Conservation (phyloP, 2,888 invertebrate species). For the Agriopis aurantiaria region DNA sequence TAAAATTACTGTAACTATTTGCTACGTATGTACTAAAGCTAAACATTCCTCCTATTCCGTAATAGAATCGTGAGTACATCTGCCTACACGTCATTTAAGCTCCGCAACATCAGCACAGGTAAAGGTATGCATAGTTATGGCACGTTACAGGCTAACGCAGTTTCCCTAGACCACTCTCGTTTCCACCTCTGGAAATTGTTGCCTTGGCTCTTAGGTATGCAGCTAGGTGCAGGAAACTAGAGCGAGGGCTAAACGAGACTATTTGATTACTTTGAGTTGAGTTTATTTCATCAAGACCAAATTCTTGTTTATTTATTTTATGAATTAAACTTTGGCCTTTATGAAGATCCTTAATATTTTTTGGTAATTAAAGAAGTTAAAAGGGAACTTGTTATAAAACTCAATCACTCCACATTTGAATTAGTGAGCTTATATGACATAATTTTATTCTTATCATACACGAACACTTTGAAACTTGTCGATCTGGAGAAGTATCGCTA, state of each 20-base stretch:
- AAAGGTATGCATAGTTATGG: slow-evolving; percentile 51
- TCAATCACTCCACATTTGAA: background rate
- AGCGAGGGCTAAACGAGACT: slow-evolving; percentile 58
- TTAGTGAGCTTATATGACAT: background rate
- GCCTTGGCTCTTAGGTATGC: slow-evolving; percentile 54
- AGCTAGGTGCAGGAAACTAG: slow-evolving; percentile 52
- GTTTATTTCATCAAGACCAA: slow-evolving; percentile 45
- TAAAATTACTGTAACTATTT: slow-evolving; percentile 9
- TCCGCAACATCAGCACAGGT: slow-evolving; percentile 45
- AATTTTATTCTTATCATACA: too few relatives aligned
- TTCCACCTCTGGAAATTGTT: slow-evolving; percentile 71
- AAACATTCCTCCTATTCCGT: background rate
- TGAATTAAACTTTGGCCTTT: background rate
- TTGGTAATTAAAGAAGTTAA: too few relatives aligned
- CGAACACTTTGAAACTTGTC: too few relatives aligned
- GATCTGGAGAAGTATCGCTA: background rate
- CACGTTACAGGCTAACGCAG: slow-evolving; percentile 62
- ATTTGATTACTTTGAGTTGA: slow-evolving; percentile 52
- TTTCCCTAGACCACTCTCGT: slow-evolving; percentile 64
- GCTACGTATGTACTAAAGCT: slow-evolving; percentile 3
- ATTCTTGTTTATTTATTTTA: background rate
- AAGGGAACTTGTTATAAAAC: too few relatives aligned
- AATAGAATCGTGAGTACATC: slow-evolving; percentile 9
- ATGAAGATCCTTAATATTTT: too few relatives aligned
- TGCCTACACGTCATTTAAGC: slow-evolving; percentile 24